A percentile compares a stretch with the other conserved stretches of the same genome.
Conservation (phyloP, 2,888 invertebrate species). For the Galerucella nymphaeae region DNA sequence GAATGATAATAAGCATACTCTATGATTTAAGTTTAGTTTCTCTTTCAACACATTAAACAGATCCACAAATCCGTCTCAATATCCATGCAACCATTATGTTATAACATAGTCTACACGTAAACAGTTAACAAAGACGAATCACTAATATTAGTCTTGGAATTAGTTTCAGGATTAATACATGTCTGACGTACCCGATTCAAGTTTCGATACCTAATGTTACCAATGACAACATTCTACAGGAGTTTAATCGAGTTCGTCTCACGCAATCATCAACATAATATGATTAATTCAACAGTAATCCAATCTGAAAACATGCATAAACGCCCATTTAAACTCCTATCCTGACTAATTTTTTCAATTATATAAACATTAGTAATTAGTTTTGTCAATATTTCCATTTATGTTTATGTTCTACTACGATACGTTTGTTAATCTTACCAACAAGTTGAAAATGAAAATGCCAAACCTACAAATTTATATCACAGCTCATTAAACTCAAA, state of each 20-base stretch:
- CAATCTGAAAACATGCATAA: not conserved
- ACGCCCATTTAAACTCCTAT: not conserved
- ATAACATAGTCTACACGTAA: not conserved
- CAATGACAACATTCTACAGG: conserved; percentile 2
- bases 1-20: too few relatives aligned
- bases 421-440: too few relatives aligned
- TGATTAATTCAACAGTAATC: not conserved
- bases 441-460: too few relatives aligned
- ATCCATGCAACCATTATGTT: not conserved
- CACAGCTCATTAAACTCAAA: too few relatives aligned
- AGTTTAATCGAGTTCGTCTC: not conserved
- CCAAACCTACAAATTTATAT: too few relatives aligned
- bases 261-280: conserved; percentile 1
- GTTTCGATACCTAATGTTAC: not conserved
- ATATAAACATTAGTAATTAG: too few relatives aligned
- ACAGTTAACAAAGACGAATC: not conserved
- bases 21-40: too few relatives aligned
- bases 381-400: too few relatives aligned
- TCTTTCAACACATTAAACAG: too few relatives aligned
- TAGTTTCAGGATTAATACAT: not conserved
- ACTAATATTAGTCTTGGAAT: conserved; percentile 2
- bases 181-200: not conserved
- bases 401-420: too few relatives aligned
- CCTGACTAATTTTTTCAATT: not conserved
- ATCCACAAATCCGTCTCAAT: conserved; percentile 1